Base-by-base conservation (phyloP, 2,797 vertebrate species). In the Petrocephalus schoutedeni region DNA sequence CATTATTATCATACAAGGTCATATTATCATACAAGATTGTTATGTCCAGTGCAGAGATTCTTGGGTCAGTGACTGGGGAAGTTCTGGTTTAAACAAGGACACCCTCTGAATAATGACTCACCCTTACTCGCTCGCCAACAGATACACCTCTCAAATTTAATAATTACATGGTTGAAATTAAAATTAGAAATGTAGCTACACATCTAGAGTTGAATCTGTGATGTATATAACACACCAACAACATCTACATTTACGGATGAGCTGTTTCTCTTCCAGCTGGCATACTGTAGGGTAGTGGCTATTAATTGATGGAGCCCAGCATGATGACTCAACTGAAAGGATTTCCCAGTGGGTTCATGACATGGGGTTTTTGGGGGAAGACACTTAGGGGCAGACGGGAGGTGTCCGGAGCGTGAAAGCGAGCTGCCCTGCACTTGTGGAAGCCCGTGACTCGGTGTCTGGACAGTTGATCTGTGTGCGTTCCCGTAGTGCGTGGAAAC, bases 251-350 rank as follows among this genome's bases (percentile, higher is more conserved):
- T 77, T 41, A n/a, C 41, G 8, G 3, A 7, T 83, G 12, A 53
- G 82, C 53, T 51, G 1, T 16, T 83, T 21, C 21, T 32, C 36
- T 51, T n/a, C 21, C n/a, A 84, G 8, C 82, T 84, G 82, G 51
- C 51, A 54, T n/a, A 28, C 28, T 28, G 28, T 28, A 4, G n/a
- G 9, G 21, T 49, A 23, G 16, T 23, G 21, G 51, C 28, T 84
- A 21, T 84, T 84, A 28, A 56, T 91, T 92, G 93, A 93, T 93
- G 92, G 93, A 92, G 91, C 92, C 90, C 91, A 90, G 91, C 91
- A 87, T 4, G 90, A 93, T 87, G 85, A 16, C 57, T 87, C 61
- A 80, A 80, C 82, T 86, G 64, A 57, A 56, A n/a, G 53, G 71
- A 64, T 58, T 74, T 84, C 71, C 53, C 16, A 41, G 19, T 1